Conservation (phyloP, 2,113 vertebrate species). For the Gymnorhina tibicen region DNA sequence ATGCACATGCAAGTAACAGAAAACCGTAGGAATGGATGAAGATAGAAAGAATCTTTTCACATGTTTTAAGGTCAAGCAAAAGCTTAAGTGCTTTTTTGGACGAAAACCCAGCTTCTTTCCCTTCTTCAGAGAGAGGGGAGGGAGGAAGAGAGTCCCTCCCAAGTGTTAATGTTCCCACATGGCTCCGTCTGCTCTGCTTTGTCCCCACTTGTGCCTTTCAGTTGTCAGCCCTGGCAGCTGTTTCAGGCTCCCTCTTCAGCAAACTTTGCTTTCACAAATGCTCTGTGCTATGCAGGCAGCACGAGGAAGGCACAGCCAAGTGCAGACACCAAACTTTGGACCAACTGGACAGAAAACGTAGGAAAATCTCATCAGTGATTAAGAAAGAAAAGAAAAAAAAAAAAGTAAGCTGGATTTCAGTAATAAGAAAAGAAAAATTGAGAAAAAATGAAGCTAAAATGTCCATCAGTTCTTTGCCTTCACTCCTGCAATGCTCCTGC, state of each 20-base stretch:
- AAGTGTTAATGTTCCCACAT: slow-evolving; percentile 19
- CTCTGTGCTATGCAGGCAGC: rapidly evolving
- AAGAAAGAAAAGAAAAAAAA: neutral
- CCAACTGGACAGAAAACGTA: neutral
- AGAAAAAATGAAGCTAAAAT: neutral
- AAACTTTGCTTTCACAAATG: neutral
- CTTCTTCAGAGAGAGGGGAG: neutral
- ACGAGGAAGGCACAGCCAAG: neutral
- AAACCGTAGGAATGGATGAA: neutral
- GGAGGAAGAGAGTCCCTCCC: neutral
- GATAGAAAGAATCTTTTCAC: neutral
- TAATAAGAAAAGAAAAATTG: neutral
- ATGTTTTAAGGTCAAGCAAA: neutral
- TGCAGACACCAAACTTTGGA: neutral
- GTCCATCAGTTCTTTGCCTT: neutral
- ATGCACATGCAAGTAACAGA: neutral
- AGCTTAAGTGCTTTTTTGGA: neutral
- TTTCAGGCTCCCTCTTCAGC: neutral
- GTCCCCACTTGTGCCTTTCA: neutral
- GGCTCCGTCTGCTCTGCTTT: neutral
- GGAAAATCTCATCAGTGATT: neutral
- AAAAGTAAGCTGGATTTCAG: neutral
- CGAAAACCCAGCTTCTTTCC: neutral
- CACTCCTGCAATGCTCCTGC: rapidly evolving
- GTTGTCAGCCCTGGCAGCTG: slow-evolving; percentile 19